These are phyloP conservation scores for Hyposoter didymator DNA, from an alignment of 2,888 invertebrate genomes.

Conservation along the genomic window DNA sequence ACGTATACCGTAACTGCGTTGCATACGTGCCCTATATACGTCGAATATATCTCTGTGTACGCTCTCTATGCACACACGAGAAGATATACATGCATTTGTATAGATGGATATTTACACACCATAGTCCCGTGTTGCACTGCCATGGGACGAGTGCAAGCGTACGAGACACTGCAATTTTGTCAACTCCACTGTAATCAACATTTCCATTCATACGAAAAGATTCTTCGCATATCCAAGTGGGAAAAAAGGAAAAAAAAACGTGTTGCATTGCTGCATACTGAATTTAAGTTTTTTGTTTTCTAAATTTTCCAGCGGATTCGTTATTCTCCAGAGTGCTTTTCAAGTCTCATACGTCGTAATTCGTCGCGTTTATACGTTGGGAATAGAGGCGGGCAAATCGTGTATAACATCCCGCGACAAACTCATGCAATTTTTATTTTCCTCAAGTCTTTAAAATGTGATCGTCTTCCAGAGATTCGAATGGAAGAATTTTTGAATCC, in stretches of 20 bases:
- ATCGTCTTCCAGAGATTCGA: too few species aligned
- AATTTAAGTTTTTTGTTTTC: neutral
- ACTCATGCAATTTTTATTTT: too few species aligned
- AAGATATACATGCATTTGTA: neutral
- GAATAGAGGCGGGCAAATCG: too few species aligned
- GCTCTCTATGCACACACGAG: neutral
- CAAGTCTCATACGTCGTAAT: neutral
- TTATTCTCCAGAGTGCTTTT: neutral
- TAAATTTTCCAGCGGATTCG: neutral
- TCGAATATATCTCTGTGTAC: neutral
- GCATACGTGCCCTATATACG: slow-evolving; percentile 34
- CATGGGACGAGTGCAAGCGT: neutral
- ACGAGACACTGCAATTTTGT: neutral
- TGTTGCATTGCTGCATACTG: neutral
- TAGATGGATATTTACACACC: slow-evolving; percentile 1
- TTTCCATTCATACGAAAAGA: slow-evolving; percentile 20
- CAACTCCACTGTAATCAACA: neutral
- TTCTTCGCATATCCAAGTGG: neutral
- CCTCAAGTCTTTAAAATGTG: too few species aligned
- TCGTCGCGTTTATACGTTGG: neutral
- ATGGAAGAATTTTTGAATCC: too few species aligned
- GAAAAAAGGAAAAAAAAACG: neutral
- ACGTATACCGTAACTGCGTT: slow-evolving; percentile 37
- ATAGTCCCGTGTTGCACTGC: neutral
- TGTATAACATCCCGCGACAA: too few species aligned